These are phyloP conservation scores for Betta splendens DNA, from an alignment of 2,797 vertebrate species.

Conservation along the genomic window DNA sequence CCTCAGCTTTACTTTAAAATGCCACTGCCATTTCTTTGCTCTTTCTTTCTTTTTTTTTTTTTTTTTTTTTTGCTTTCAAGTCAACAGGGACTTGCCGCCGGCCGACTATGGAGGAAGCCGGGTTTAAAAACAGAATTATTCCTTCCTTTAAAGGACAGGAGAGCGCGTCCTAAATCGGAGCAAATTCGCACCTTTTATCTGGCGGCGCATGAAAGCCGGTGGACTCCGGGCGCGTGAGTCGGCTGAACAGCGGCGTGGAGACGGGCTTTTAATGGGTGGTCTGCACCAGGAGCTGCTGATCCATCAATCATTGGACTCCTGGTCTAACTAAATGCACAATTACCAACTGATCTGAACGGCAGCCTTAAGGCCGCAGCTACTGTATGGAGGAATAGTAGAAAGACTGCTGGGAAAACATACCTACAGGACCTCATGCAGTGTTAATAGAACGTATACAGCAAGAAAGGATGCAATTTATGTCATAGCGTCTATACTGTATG, in stretches of 20 bases:
- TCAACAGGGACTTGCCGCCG: conserved; percentile 10
- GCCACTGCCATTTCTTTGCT: conserved; percentile 36
- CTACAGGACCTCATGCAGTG: too few relatives aligned
- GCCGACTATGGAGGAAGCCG: conserved; percentile 15
- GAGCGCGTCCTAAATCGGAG: conserved; percentile 2
- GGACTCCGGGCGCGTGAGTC: background rate
- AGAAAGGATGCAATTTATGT: background rate
- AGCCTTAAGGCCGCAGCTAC: too few relatives aligned
- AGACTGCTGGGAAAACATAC: too few relatives aligned
- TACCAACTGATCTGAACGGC: too few relatives aligned
- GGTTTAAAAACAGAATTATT: background rate
- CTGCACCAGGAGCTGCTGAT: background rate
- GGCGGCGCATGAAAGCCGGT: background rate
- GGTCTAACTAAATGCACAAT: too few relatives aligned
- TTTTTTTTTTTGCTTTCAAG: conserved; percentile 28
- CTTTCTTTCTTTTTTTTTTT: conserved; percentile 32
- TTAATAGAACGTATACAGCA: conserved; percentile 2
- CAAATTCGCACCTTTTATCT: background rate
- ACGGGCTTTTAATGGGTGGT: background rate
- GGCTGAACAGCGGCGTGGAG: background rate
- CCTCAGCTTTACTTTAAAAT: conserved; percentile 45
- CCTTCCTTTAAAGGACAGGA: background rate
- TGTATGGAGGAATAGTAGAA: too few relatives aligned
- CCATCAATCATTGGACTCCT: background rate
- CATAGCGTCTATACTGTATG: background rate